A percentile compares a stretch with the other conserved stretches of the same genome.
These are phyloP conservation scores for Numida meleagris DNA, from an alignment of 2,113 vertebrate species.

Conservation along the genomic window DNA sequence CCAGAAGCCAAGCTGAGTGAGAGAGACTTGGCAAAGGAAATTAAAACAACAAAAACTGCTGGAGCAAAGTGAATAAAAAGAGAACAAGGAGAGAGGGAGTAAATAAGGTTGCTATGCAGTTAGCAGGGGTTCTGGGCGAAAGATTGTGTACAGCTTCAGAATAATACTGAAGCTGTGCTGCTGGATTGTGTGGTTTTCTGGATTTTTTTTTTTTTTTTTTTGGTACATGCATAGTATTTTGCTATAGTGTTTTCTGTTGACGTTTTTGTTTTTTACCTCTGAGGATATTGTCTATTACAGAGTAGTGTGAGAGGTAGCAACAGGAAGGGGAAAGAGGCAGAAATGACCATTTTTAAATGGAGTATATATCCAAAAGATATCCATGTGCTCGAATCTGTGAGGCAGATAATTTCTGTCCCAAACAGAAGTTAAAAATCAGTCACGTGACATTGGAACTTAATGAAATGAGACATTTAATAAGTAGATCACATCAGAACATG, in stretches of 20 bases:
- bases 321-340: background rate
- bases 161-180: background rate
- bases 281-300: background rate
- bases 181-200: background rate
- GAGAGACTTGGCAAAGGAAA: conserved; percentile 41
- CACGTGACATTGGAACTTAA: background rate
- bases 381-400: background rate
- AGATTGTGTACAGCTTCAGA: background rate
- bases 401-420: background rate
- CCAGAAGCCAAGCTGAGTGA: conserved; percentile 48
- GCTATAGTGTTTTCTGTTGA: background rate
- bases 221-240: background rate
- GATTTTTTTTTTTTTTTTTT: background rate
- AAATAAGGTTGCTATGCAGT: conserved; percentile 30
- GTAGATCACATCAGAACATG: background rate
- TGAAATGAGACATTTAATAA: background rate
- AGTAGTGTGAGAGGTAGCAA: background rate
- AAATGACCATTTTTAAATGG: background rate
- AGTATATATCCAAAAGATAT: background rate
- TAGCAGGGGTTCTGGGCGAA: conserved; percentile 23
- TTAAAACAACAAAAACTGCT: conserved; percentile 36
- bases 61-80: conserved; percentile 36
- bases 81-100: background rate
- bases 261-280: background rate
- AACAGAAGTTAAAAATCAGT: background rate